These are phyloP conservation scores for Neosilurus hyrtlii DNA, from an alignment of 2,797 vertebrate species.

Conservation along the genomic window DNA sequence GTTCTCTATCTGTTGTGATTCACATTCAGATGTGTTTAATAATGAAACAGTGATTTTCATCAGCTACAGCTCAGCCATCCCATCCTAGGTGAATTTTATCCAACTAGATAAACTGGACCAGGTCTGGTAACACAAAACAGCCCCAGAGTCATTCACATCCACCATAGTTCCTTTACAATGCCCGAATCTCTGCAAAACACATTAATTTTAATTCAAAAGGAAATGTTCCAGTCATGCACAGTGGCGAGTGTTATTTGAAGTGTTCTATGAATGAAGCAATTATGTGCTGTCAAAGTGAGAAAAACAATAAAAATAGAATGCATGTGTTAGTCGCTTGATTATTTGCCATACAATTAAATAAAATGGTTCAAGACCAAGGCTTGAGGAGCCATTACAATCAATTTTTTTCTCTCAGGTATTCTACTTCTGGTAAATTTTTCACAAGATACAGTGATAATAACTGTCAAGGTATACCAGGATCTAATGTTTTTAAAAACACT, in stretches of 20 bases:
- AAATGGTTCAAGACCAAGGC: constrained; percentile 14
- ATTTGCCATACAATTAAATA: constrained; percentile 20
- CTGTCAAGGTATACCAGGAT: too few species aligned
- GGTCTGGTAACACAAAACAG: not conserved
- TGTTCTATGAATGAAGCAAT: constrained; percentile 33
- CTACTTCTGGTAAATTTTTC: constrained; percentile 23
- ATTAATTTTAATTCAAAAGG: constrained; percentile 17
- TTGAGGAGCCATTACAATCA: not conserved
- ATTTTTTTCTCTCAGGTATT: not conserved
- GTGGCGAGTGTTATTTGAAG: constrained; percentile 23
- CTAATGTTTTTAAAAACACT: too few species aligned
- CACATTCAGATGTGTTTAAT: not conserved
- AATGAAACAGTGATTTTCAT: constrained; percentile 9
- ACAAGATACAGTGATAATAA: not conserved
- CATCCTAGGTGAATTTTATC: not conserved
- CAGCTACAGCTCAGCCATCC: not conserved
- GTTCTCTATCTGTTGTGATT: not conserved
- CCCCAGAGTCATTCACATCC: constrained; percentile 17
- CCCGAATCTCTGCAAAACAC: constrained; percentile 18
- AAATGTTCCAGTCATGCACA: constrained; percentile 17
- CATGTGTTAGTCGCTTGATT: constrained; percentile 12
- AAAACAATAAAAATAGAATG: constrained; percentile 30
- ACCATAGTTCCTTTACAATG: not conserved
- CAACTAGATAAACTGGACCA: constrained; percentile 26
- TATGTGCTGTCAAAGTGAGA: constrained; percentile 21